A percentile compares a stretch with the other conserved stretches of the same genome.
Conservation (phyloP, 1,140 invertebrate species). For the Lordiphosa collinella region DNA sequence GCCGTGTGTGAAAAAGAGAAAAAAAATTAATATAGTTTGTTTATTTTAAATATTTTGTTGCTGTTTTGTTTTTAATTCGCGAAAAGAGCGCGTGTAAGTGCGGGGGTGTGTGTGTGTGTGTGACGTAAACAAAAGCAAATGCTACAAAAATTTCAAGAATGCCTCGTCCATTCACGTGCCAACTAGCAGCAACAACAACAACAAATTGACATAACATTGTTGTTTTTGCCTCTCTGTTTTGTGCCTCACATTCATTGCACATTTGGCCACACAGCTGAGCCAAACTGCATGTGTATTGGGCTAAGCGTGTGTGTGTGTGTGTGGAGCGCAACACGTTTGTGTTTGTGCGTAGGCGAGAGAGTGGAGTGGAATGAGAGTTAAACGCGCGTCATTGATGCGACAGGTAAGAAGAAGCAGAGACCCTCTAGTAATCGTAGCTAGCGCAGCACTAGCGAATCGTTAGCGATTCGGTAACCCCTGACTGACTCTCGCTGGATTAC, state of each 20-base stretch:
- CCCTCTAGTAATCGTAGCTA: too few relatives aligned
- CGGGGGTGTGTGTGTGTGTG: slow-evolving; percentile 23
- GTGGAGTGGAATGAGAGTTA: slow-evolving; percentile 3
- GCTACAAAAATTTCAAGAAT: slow-evolving; percentile 43
- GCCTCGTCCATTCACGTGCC: slow-evolving; percentile 53
- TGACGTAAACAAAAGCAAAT: slow-evolving; percentile 68
- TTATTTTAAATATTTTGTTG: slow-evolving; percentile 31
- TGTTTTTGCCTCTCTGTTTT: slow-evolving; percentile 47
- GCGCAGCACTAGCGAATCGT: too few relatives aligned
- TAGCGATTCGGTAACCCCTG: too few relatives aligned
- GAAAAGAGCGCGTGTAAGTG: slow-evolving; percentile 8
- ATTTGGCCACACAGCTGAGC: slow-evolving; percentile 55
- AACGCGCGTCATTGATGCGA: slow-evolving; percentile 35
- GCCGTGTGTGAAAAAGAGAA: slow-evolving; percentile 16
- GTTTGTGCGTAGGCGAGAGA: slow-evolving; percentile 50
- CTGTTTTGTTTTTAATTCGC: slow-evolving; percentile 1
- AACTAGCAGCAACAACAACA: slow-evolving; percentile 34
- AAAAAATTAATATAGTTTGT: slow-evolving; percentile 15
- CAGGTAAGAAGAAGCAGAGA: slow-evolving; percentile 45
- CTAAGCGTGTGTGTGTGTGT: background rate
- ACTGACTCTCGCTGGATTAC: too few relatives aligned
- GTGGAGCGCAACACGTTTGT: slow-evolving; percentile 67
- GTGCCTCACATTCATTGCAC: slow-evolving; percentile 54
- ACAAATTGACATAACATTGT: slow-evolving; percentile 35
- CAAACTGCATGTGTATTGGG: slow-evolving; percentile 29